Conservation (phyloP, 2,113 vertebrate genomes). For the Petroica traversi region DNA sequence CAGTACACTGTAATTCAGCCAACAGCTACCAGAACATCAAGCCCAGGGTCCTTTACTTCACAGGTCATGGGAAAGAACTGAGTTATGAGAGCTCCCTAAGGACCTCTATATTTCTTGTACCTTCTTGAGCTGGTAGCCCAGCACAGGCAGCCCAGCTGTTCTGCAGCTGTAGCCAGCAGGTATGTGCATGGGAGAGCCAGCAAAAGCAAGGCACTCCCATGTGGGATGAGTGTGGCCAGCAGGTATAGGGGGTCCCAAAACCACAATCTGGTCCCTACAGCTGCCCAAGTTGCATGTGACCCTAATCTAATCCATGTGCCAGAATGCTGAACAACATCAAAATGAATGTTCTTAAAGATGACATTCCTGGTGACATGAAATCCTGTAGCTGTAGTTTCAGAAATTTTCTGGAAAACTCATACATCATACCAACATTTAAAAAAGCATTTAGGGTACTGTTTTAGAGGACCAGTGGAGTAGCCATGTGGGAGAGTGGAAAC, state of each 20-base stretch:
- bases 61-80: neutral
- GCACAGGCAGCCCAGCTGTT: neutral
- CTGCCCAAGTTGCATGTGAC: neutral
- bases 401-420: neutral
- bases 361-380: neutral
- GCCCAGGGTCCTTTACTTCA: neutral
- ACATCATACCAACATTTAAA: neutral
- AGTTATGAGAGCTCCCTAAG: neutral
- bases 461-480: neutral
- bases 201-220: neutral
- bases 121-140: neutral
- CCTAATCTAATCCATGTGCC: neutral
- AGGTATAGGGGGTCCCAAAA: neutral
- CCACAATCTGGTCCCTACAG: neutral
- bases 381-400: neutral
- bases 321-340: neutral
- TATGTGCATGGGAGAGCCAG: neutral
- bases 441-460: neutral
- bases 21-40: neutral
- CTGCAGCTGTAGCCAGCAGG: neutral
- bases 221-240: neutral
- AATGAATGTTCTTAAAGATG: neutral
- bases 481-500: neutral
- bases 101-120: neutral
- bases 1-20: neutral